Evolutionary conservation across 2,888 invertebrate species (phyloP), one percentile per base, ranked within the genome.

Genomic region (Euzophera pinguis): DNA sequence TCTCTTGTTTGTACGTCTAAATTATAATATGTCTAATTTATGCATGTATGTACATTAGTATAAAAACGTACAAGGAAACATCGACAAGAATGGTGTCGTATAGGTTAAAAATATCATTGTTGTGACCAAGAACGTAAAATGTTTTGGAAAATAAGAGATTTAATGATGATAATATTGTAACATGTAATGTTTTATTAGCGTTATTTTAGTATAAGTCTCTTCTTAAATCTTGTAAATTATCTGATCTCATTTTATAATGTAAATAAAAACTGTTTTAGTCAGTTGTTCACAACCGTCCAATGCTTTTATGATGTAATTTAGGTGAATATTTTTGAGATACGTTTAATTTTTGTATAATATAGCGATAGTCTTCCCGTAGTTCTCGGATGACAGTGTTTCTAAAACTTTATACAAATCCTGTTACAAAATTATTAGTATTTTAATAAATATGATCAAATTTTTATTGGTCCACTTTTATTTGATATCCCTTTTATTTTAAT

Each of bases 211-310:
- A 59, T 64, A 65, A 61, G 66, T 63, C 61, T 63, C 67, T 66
- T 71, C 63, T 69, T 61, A 67, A 67, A 65, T 67, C 74, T 78
- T 86, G 84, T 86, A 85, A 62, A 84, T 83, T 84, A 72, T 81
- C 80, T 88, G 88, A 89, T 89, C 88, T 89, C 88, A 89, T 69
- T 75, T 71, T 56, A 72, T 62, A 69, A 56, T 84, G 77, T 87
- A 82, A 73, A 85, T 85, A 84, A 73, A 75, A 74, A 69, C 69
- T 67, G 55, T 47, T 55, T 59, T 58, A 63, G 62, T 63, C 58
- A 59, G 57, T 39, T 50, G 43, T 50, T 53, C 53, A 22, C 22
- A 48, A 58, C 58, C 61, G 59, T 59, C 61, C 58, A 57, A 27
- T 27, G 9, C 14, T 29, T 16, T 39, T 35, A 39, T 39, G 14